Conservation (phyloP, 2,113 vertebrate genomes). For the Gymnarchus niloticus region DNA sequence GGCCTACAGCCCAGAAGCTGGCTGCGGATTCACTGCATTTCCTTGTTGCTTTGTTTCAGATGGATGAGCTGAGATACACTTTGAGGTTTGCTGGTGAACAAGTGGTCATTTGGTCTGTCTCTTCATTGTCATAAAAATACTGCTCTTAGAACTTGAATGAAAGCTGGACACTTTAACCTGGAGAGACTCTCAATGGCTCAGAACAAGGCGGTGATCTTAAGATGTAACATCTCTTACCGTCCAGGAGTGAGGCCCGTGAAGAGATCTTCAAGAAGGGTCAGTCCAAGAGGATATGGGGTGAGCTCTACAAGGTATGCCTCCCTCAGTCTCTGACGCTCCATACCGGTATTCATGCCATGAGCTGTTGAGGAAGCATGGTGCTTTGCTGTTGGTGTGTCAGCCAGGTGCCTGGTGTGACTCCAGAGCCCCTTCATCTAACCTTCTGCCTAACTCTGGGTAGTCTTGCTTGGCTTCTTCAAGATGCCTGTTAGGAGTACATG, state of each 20-base stretch:
- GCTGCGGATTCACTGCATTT: too few relatives aligned
- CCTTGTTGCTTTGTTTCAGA: too few relatives aligned
- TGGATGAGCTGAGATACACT: neutral
- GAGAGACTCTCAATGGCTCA: too few relatives aligned
- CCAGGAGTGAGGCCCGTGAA: conserved; percentile 80
- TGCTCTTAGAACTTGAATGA: neutral
- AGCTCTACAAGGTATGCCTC: conserved; percentile 86
- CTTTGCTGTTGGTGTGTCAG: neutral
- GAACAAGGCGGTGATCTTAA: neutral
- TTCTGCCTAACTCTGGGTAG: neutral
- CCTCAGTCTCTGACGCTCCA: neutral
- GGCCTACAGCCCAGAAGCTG: neutral
- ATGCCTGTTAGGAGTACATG: neutral
- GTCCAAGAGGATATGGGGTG: conserved; percentile 95
- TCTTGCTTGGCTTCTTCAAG: neutral
- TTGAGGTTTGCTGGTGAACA: neutral
- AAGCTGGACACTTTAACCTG: neutral
- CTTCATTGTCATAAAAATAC: neutral
- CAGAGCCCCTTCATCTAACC: neutral
- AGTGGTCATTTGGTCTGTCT: neutral
- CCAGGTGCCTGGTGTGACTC: neutral
- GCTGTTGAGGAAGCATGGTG: neutral
- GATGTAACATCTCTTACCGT: neutral
- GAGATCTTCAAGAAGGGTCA: conserved; percentile 97
- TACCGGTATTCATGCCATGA: too few relatives aligned